Conservation (phyloP, 2,797 vertebrate species). For the Emys orbicularis region DNA sequence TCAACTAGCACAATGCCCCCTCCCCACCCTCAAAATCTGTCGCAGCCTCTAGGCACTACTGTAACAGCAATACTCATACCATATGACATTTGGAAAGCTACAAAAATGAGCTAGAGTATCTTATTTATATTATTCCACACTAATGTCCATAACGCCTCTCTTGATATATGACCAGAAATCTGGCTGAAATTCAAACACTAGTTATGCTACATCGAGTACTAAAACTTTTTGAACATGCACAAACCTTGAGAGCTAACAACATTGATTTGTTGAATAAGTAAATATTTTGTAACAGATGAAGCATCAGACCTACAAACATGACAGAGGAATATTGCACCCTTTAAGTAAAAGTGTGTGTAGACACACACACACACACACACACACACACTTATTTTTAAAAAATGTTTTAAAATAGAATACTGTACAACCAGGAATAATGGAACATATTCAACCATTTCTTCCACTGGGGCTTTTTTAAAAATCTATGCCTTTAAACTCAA, state of each 20-base stretch:
- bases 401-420: neutral
- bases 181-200: conserved; percentile 24
- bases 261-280: neutral
- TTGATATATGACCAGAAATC: neutral
- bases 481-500: neutral
- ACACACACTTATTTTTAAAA: neutral
- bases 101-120: neutral
- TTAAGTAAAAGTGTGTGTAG: neutral
- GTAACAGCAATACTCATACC: neutral
- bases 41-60: neutral
- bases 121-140: neutral
- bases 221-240: neutral
- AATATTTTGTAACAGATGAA: neutral
- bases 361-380: too few relatives aligned
- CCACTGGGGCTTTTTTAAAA: neutral
- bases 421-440: neutral
- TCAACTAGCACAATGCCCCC: neutral
- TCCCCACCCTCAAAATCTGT: neutral
- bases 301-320: neutral
- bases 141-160: neutral
- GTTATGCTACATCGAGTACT: neutral
- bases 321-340: neutral
- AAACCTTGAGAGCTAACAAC: neutral
- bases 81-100: neutral
- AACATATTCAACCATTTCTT: neutral